These are phyloP conservation scores for Contarinia nasturtii DNA, from an alignment of 1,140 invertebrate genomes.

Conservation along the genomic window DNA sequence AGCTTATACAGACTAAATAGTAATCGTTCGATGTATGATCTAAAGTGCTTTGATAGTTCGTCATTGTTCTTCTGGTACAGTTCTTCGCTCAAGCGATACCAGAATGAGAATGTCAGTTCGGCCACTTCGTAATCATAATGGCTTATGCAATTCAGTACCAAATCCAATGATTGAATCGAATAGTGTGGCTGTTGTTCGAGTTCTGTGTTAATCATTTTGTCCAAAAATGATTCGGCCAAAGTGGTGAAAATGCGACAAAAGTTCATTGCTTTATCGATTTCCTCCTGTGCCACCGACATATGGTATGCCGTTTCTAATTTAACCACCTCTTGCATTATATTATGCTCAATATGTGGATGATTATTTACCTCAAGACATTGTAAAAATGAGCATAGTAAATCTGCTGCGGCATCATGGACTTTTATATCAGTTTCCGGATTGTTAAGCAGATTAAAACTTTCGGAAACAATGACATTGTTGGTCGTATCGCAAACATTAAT, in stretches of 20 bases:
- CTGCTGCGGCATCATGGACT: conserved; percentile 77
- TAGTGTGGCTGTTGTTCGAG: conserved; percentile 44
- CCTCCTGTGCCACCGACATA: conserved; percentile 78
- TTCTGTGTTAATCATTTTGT: conserved; percentile 49
- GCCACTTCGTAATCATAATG: conserved; percentile 97
- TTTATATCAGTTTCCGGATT: conserved; percentile 40
- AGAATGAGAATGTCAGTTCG: conserved; percentile 92
- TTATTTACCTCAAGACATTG: conserved; percentile 58
- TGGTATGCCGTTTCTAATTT: conserved; percentile 74
- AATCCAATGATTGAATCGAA: conserved; percentile 69
- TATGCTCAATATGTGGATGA: conserved; percentile 39
- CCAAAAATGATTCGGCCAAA: conserved; percentile 75
- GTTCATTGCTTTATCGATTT: conserved; percentile 76
- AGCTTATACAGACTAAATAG: conserved; percentile 68
- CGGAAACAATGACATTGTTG: conserved; percentile 44
- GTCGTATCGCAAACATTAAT: conserved; percentile 42
- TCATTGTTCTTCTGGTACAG: conserved; percentile 76
- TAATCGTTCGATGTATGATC: conserved; percentile 76
- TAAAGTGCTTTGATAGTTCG: conserved; percentile 57
- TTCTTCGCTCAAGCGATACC: conserved; percentile 89
- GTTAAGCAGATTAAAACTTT: conserved; percentile 46
- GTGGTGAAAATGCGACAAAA: conserved; percentile 93
- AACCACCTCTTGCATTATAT: conserved; percentile 65
- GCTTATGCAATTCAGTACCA: conserved; percentile 78
- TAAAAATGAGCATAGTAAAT: conserved; percentile 75